Conservation (phyloP, 2,888 invertebrate species). For the Orchestes rusci region DNA sequence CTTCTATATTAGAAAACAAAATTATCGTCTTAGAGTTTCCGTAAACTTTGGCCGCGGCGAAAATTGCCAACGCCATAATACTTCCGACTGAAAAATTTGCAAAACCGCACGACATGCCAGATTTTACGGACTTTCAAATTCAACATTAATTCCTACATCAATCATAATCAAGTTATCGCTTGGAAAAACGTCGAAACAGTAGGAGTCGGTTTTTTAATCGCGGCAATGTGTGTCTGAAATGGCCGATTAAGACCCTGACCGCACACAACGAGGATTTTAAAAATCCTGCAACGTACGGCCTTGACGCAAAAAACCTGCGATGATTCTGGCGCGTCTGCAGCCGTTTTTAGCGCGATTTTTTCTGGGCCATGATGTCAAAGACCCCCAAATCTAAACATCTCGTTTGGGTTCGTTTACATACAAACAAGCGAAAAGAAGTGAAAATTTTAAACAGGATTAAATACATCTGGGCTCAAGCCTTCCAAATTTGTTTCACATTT, state of each 20-base stretch:
- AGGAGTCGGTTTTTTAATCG: no score
- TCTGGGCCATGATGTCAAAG: constrained; percentile 22
- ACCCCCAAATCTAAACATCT: constrained; percentile 21
- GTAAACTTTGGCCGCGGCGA: constrained; percentile 14
- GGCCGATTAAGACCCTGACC: constrained; percentile 20
- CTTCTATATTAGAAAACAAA: constrained; percentile 36
- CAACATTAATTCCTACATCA: no score
- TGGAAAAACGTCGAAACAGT: no score
- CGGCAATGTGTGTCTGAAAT: no score
- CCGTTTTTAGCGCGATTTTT: constrained; percentile 19
- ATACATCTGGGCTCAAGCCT: no score
- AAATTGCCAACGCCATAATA: constrained; percentile 14
- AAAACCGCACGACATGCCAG: no score
- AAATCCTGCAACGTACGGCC: constrained; percentile 19
- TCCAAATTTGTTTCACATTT: no score
- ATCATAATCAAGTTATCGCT: no score
- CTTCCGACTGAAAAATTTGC: constrained; percentile 7
- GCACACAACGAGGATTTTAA: constrained; percentile 21
- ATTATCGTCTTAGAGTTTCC: constrained; percentile 30
- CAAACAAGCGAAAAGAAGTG: no score
- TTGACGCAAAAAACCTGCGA: constrained; percentile 16
- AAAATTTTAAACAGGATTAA: no score
- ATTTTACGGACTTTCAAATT: no score
- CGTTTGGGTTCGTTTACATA: constrained; percentile 12
- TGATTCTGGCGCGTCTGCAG: constrained; percentile 6